Evolutionary conservation across 2,113 vertebrate genomes (phyloP), one percentile per base, ranked within the genome.

Genomic region (Ictalurus furcatus): DNA sequence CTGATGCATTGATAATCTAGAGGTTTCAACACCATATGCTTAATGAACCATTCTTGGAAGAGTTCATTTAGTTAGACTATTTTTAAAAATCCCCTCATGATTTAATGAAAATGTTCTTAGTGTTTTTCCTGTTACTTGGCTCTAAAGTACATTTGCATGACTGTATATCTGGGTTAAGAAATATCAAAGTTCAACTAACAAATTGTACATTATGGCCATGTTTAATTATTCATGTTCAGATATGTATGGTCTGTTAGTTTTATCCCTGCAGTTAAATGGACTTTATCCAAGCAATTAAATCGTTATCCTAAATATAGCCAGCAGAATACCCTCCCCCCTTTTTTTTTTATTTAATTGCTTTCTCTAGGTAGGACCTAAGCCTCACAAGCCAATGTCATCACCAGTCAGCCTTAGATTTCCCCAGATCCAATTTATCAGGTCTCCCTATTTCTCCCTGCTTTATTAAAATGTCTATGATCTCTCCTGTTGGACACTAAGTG

Each of bases 381-480:
- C 85, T 82, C 78, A 86, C 76, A 63, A 86, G 67, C 85, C 67
- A 54, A 56, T 89, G 88, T 85, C 88, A 91, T 73, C 85, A 16
- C 76, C 86, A 86, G 85, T 79, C 83, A 88, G 84, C 65, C 69
- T 87, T 85, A 90, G 79, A 87, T 88, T 89, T 61, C 82, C 71
- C 89, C 44, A 44, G 83, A 92, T 92, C 90, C 92, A 92, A 93
- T 93, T 92, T 93, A 90, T 88, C 89, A 86, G 56, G 67, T 83
- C 83, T 89, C 88, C 88, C 90, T 88, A 84, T 91, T 91, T 92
- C 90, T 90, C 87, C 83, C 89, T 90, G 89, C 89, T 93, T 92
- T 94, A 93, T 94, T 93, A 92, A 92, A 91, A 85, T 91, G 90
- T 93, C 90, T 93, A 88, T 92, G 80, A 93, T 92, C 91, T 90